Percentiles rank a stretch among this genome's conserved stretches.
These are phyloP conservation scores for Odontamblyopus lacepedii DNA, from an alignment of 2,797 vertebrate species.

Conservation along the genomic window DNA sequence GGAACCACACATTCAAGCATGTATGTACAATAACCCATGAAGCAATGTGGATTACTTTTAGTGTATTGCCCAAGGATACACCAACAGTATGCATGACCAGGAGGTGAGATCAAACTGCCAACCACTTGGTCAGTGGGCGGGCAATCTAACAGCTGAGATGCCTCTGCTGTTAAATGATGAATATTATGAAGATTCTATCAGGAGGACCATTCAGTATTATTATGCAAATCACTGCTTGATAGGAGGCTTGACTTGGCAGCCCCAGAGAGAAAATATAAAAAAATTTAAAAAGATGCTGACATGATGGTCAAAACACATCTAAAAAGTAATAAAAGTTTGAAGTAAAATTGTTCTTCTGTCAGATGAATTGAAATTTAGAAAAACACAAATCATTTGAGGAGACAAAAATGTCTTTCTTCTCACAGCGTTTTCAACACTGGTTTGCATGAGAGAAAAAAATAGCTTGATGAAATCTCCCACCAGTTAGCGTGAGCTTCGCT, in stretches of 20 bases:
- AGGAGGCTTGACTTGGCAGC: neutral
- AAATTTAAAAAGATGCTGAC: neutral
- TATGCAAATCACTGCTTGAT: neutral
- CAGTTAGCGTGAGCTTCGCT: conserved; percentile 50
- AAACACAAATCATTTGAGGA: neutral
- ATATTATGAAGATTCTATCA: neutral
- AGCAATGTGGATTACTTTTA: neutral
- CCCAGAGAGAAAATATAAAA: neutral
- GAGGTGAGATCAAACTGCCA: neutral
- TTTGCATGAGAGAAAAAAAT: conserved; percentile 30
- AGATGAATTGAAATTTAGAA: neutral
- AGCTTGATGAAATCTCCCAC: conserved; percentile 47
- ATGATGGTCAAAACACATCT: neutral
- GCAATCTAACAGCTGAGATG: neutral
- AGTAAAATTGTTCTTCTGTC: neutral
- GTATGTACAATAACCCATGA: neutral
- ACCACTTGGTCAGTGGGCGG: neutral
- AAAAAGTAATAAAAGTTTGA: neutral
- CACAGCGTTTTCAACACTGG: neutral
- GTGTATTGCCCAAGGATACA: neutral
- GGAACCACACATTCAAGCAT: neutral
- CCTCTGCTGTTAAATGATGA: neutral
- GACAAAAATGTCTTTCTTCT: neutral
- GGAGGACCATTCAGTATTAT: neutral
- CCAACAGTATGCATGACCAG: neutral